These are phyloP conservation scores for Coenobita brevimanus DNA, from an alignment of 1,140 invertebrate species.

Conservation along the genomic window DNA sequence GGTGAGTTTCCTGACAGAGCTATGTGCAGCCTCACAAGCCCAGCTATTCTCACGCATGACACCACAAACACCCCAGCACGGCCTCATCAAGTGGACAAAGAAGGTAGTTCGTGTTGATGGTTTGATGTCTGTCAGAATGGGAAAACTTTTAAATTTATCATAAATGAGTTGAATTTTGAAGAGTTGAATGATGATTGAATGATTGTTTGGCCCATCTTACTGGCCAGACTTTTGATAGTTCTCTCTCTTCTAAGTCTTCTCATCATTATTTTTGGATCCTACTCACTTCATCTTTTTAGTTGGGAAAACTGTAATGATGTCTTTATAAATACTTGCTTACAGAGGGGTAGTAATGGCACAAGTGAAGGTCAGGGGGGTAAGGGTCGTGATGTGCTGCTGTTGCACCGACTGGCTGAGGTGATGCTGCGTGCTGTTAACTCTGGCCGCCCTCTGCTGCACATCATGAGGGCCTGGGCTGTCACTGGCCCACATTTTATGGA, in stretches of 20 bases:
- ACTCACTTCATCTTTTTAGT: too few species aligned
- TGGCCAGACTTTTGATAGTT: too few species aligned
- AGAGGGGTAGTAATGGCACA: too few species aligned
- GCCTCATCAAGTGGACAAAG: slow-evolving; percentile 37
- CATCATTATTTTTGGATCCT: too few species aligned
- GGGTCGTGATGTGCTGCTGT: slow-evolving; percentile 76
- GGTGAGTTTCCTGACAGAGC: slow-evolving; percentile 84
- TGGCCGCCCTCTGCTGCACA: slow-evolving; percentile 89
- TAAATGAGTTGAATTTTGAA: too few species aligned
- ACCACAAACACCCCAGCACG: slow-evolving; percentile 28
- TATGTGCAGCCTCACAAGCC: slow-evolving; percentile 87
- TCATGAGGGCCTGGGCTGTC: slow-evolving; percentile 92
- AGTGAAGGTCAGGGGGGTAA: too few species aligned
- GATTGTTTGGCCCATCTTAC: too few species aligned
- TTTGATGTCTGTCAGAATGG: neutral
- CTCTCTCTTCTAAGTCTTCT: too few species aligned
- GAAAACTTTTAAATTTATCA: neutral
- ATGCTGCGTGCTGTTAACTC: slow-evolving; percentile 90
- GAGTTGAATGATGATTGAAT: too few species aligned
- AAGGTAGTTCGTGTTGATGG: slow-evolving; percentile 19
- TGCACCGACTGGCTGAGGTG: slow-evolving; percentile 89
- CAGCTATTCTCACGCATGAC: slow-evolving; percentile 78
- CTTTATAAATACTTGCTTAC: too few species aligned
- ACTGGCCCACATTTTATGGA: slow-evolving; percentile 94
- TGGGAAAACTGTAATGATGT: too few species aligned